phyloP scores from a whole-genome alignment of 2,797 vertebrate species.

The Helarctos malayanus region DNA sequence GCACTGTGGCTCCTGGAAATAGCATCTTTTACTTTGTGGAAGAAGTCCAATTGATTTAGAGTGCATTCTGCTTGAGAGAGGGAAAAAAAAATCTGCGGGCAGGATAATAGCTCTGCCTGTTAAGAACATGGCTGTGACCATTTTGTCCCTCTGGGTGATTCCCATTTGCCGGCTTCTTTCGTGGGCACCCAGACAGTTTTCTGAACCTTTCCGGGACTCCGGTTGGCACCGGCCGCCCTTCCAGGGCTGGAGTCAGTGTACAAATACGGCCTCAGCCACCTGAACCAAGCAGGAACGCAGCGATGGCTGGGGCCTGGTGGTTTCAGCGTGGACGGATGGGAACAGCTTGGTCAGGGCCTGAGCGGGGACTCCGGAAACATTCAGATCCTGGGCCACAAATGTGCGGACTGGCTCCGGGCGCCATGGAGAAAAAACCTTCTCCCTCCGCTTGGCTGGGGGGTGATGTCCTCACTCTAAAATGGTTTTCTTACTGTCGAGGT shows the following conservation, averaged over 20 bases:
- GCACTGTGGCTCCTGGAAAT: not conserved
- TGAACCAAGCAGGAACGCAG: not conserved
- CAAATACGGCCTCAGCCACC: fast-evolving
- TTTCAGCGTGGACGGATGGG: fast-evolving
- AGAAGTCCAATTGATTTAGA: not conserved
- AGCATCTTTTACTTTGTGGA: not conserved
- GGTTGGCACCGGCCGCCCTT: fast-evolving
- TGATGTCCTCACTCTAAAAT: fast-evolving
- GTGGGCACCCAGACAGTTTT: fast-evolving
- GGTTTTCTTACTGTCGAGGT: not conserved
- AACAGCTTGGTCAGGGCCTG: fast-evolving
- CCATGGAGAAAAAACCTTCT: fast-evolving
- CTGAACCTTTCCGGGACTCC: fast-evolving
- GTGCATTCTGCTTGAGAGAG: not conserved
- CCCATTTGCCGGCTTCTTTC: fast-evolving
- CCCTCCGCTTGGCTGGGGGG: not conserved
- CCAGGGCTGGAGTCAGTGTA: fast-evolving
- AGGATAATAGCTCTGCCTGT: not conserved
- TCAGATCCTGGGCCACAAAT: fast-evolving
- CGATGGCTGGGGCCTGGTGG: fast-evolving
- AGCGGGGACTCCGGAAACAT: not conserved
- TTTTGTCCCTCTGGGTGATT: fast-evolving
- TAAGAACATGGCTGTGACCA: fast-evolving
- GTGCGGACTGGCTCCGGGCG: fast-evolving
- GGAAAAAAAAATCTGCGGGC: fast-evolving